phyloP scores from a whole-genome alignment of 2,797 vertebrate genomes.

The Myotis daubentonii region DNA sequence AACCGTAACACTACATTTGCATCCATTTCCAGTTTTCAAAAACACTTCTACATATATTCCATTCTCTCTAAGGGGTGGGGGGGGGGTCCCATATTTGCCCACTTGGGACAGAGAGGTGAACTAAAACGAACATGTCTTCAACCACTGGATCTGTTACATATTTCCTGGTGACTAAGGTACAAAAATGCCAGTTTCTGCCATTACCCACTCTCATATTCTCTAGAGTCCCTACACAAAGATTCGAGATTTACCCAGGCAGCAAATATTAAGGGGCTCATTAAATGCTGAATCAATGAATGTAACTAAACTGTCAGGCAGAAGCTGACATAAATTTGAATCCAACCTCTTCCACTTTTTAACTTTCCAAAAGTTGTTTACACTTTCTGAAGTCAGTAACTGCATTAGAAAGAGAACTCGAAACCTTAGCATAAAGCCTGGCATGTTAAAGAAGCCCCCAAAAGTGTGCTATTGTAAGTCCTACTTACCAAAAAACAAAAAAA shows the following conservation, averaged over 20 bases:
- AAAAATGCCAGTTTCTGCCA: background rate
- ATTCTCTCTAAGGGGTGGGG: background rate
- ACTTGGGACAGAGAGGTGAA: background rate
- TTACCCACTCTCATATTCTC: background rate
- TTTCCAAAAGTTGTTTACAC: background rate
- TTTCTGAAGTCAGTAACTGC: background rate
- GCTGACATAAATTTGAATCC: background rate
- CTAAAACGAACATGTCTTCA: background rate
- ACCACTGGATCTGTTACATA: background rate
- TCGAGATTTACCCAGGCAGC: background rate
- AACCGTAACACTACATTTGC: background rate
- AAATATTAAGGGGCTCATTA: background rate
- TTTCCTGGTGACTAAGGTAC: background rate
- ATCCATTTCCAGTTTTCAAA: constrained; percentile 6
- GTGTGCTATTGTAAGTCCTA: background rate
- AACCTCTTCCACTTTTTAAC: background rate
- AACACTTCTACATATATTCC: background rate
- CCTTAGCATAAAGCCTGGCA: background rate
- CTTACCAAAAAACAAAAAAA: background rate
- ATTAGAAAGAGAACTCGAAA: constrained; percentile 24
- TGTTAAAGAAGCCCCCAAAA: background rate
- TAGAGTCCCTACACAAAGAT: background rate
- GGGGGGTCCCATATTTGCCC: background rate
- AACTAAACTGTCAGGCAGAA: constrained; percentile 7
- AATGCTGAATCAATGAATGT: background rate